A percentile compares a stretch with the other conserved stretches of the same genome.
Evolutionary conservation across 2,888 invertebrate species (phyloP).

Genomic region (Amiota minor): DNA sequence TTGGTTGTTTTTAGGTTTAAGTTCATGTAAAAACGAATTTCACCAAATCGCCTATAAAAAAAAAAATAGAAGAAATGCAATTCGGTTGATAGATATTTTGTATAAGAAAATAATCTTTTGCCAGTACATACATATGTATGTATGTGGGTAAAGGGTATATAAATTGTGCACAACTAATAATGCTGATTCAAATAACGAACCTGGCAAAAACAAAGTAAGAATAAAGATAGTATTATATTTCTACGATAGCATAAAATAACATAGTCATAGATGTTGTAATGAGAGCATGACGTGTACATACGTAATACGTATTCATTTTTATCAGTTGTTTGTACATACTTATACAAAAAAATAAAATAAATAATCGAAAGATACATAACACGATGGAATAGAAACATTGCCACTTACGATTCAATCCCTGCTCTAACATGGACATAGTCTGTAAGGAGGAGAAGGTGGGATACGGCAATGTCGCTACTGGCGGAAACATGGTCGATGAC

Average conservation of each 20-base stretch:
- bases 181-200: constrained; percentile 6
- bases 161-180: neutral
- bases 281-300: neutral
- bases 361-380: constrained; percentile 6
- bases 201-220: constrained; percentile 6
- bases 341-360: neutral
- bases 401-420: constrained; percentile 71
- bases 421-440: constrained; percentile 64
- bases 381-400: constrained; percentile 46
- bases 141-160: neutral
- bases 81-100: no score
- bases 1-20: no score
- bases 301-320: neutral
- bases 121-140: neutral
- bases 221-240: neutral
- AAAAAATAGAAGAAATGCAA: no score
- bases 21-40: no score
- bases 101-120: neutral
- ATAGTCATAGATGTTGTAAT: neutral
- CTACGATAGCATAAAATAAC: no score
- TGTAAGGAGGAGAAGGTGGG: constrained; percentile 41
- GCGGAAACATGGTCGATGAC: constrained; percentile 71
- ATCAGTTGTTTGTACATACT: neutral
- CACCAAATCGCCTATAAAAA: no score
- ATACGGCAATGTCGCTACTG: constrained; percentile 58